phyloP scores from a whole-genome alignment of 2,888 invertebrate genomes.

The Strigamia crassipes region DNA sequence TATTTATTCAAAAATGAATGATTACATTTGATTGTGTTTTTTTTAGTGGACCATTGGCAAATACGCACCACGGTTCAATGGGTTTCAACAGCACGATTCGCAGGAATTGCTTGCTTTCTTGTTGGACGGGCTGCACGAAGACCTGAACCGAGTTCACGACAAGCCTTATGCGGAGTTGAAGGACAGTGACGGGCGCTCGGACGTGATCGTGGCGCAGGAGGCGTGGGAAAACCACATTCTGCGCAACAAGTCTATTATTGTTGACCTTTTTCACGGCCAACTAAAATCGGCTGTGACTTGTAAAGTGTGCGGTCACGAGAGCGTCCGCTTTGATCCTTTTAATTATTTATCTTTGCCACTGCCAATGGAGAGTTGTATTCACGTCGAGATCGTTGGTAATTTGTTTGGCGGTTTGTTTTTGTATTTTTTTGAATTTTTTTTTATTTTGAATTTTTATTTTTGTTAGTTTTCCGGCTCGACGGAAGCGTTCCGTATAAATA shows the following conservation, averaged over 20 bases:
- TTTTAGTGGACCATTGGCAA: slow-evolving; percentile 78
- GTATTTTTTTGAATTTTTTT: background rate
- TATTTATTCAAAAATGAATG: too few relatives aligned
- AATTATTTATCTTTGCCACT: slow-evolving; percentile 86
- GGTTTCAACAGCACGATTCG: slow-evolving; percentile 91
- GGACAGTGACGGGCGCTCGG: slow-evolving; percentile 77
- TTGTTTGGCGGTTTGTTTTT: too few relatives aligned
- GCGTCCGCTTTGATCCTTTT: slow-evolving; percentile 89
- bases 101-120: slow-evolving; percentile 91
- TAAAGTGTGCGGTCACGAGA: slow-evolving; percentile 78
- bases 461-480: slow-evolving; percentile 73
- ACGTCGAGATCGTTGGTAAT: slow-evolving; percentile 75
- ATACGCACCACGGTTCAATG: slow-evolving; percentile 82
- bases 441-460: background rate
- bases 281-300: slow-evolving; percentile 86
- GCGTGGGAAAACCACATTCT: slow-evolving; percentile 82
- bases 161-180: slow-evolving; percentile 75
- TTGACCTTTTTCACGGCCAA: slow-evolving; percentile 89
- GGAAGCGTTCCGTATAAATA: slow-evolving; percentile 83
- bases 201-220: slow-evolving; percentile 67
- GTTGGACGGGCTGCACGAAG: slow-evolving; percentile 88
- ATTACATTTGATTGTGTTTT: slow-evolving; percentile 25
- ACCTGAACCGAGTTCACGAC: slow-evolving; percentile 77
- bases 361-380: slow-evolving; percentile 83
- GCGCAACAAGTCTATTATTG: slow-evolving; percentile 83